Evolutionary conservation across 2,113 vertebrate species (phyloP).

Genomic region (Hiodon alosoides): DNA sequence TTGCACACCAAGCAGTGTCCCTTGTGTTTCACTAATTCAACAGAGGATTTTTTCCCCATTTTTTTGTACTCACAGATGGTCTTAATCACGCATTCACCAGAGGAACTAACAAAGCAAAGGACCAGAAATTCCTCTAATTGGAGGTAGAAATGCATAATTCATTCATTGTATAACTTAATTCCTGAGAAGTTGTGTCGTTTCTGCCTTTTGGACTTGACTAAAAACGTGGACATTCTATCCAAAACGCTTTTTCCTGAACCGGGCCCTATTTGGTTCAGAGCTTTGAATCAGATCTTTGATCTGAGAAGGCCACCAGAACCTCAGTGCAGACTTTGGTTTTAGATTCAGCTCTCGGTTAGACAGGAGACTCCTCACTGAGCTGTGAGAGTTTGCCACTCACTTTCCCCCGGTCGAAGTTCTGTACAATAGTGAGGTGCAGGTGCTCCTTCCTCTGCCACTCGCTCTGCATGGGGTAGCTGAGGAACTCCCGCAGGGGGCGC

Average conservation of each 20-base stretch:
- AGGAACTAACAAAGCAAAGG: conserved; percentile 43
- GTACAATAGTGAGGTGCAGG: conserved; percentile 89
- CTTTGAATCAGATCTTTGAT: no score
- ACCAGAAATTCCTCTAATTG: conserved; percentile 30
- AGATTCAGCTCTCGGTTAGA: neutral
- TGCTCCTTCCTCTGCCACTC: conserved; percentile 96
- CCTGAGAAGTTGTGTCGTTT: conserved; percentile 3
- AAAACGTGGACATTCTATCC: neutral
- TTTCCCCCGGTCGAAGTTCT: conserved; percentile 91
- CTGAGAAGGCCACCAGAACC: no score
- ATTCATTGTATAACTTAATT: neutral
- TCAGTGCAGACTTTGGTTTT: no score
- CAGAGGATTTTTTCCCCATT: conserved; percentile 44
- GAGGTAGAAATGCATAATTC: conserved; percentile 11
- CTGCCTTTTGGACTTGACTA: neutral
- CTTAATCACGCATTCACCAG: conserved; percentile 36
- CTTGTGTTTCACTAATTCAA: conserved; percentile 53
- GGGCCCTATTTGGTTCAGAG: no score
- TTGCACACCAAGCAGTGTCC: conserved; percentile 29
- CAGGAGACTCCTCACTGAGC: neutral
- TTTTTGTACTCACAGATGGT: conserved; percentile 49
- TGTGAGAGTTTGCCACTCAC: conserved; percentile 37
- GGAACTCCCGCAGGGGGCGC: conserved; percentile 85
- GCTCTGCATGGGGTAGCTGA: conserved; percentile 95
- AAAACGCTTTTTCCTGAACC: no score